Evolutionary conservation across 2,888 invertebrate genomes (phyloP).

Genomic region (Mellilla xanthometata): DNA sequence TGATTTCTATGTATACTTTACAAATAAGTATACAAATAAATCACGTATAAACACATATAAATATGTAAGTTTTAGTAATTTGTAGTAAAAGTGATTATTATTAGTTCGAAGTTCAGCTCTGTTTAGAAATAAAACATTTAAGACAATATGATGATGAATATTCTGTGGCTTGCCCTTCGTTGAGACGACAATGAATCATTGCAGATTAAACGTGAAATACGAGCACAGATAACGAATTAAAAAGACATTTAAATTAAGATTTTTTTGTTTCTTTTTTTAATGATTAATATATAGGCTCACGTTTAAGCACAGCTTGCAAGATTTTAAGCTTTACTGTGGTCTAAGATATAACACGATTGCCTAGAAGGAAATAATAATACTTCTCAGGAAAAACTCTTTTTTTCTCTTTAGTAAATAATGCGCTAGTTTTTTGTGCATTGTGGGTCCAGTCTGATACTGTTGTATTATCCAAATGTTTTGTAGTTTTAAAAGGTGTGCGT

Average conservation of each 20-base stretch:
- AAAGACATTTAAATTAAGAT: conserved; percentile 30
- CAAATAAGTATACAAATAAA: too few species aligned
- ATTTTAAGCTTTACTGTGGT: too few species aligned
- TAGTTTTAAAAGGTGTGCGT: too few species aligned
- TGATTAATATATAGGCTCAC: too few species aligned
- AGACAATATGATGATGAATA: conserved; percentile 70
- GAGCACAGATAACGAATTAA: conserved; percentile 48
- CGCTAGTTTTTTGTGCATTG: neutral
- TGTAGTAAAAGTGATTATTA: too few species aligned
- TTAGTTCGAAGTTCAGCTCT: conserved; percentile 25
- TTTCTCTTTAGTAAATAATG: neutral
- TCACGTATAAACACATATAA: too few species aligned
- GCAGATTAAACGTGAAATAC: conserved; percentile 72
- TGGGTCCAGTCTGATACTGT: too few species aligned
- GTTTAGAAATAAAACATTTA: conserved; percentile 47
- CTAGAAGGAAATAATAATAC: conserved; percentile 44
- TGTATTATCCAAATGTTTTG: too few species aligned
- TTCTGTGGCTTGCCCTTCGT: conserved; percentile 51
- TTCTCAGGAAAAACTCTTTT: conserved; percentile 26
- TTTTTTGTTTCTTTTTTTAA: neutral
- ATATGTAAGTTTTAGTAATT: too few species aligned
- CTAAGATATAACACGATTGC: conserved; percentile 57
- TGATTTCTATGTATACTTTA: too few species aligned
- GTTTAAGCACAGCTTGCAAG: too few species aligned
- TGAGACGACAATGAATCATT: conserved; percentile 74